Base-by-base conservation (phyloP, 2,797 vertebrate species). In the Leuciscus waleckii region DNA sequence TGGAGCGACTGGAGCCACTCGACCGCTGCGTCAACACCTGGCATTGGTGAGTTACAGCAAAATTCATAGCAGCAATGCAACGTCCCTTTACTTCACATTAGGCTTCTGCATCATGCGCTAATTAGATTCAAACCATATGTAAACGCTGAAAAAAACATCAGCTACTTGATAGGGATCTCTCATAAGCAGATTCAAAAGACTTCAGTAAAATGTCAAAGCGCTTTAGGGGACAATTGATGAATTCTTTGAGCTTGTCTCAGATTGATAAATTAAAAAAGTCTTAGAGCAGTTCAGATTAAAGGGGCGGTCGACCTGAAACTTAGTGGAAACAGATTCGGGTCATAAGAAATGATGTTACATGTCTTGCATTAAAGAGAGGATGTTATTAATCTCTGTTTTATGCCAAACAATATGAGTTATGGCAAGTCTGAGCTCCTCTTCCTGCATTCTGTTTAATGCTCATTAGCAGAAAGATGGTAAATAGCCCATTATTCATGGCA, bases 1-100 rank as follows among this genome's bases (percentile, higher is more conserved):
- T 99, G 97, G 98, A 99, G 98, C 2, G 96, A 97, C 78, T 99
- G 98, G 97, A 99, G 97, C 90, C 97, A 97, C 88, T 96, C 97
- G 7, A 97, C 97, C 0, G 98, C 97, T 0, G 97, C 98, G 73
- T 99, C 97, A 88, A 98, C 97, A 0, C 97, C 97, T 0, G 95
- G 94, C 86, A 96, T 93, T 16, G 97, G 98, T 99, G 91, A 94
- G 96, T 83, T 69, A 1, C 1, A 54, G 49, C 26, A 56, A 70
- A 54, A 75, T 11, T 77, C 46, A 14, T 51, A 32, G 10, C 11
- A 67, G 26, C 54, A 81, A 54, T 21, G 26, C 56, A 39, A 54
- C n/a, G 39, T 67, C 41, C 79, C 67, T 37, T 68, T 49, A 76
- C 58, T 58, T 74, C 75, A 80, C 39, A 79, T 87, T 74, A 79